Percentiles rank a stretch among this genome's conserved stretches.
Conservation (phyloP, 2,797 vertebrate genomes). For the Scomberomorus guttatus region DNA sequence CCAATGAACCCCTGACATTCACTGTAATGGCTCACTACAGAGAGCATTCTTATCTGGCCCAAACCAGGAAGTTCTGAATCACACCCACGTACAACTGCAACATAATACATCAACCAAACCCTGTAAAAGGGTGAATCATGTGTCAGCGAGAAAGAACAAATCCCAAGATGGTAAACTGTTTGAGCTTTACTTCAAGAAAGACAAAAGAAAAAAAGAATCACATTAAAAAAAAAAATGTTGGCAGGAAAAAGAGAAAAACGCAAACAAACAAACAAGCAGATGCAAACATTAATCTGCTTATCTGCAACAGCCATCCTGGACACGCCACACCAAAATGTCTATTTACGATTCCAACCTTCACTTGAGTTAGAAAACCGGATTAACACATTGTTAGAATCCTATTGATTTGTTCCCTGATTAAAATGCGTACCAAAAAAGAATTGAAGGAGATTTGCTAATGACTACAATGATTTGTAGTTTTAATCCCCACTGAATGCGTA, state of each 20-base stretch:
- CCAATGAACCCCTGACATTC: conserved; percentile 17
- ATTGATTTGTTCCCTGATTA: conserved; percentile 67
- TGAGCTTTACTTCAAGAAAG: conserved; percentile 18
- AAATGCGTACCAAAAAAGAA: conserved; percentile 49
- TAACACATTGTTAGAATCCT: conserved; percentile 50
- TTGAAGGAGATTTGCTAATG: conserved; percentile 58
- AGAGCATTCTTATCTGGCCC: conserved; percentile 24
- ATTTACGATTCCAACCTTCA: conserved; percentile 35
- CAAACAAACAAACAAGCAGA: conserved; percentile 18
- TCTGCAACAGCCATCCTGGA: conserved; percentile 26
- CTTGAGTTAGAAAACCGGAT: conserved; percentile 43
- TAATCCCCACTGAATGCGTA: conserved; percentile 53
- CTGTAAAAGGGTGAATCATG: conserved; percentile 22
- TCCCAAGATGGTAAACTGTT: conserved; percentile 19
- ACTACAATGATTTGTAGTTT: conserved; percentile 60
- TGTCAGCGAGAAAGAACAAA: conserved; percentile 34
- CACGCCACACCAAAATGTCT: conserved; percentile 21
- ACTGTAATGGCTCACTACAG: conserved; percentile 10
- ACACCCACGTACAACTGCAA: conserved; percentile 25
- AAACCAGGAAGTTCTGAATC: conserved; percentile 31
- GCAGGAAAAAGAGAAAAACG: not conserved
- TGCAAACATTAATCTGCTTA: conserved; percentile 43
- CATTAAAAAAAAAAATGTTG: not conserved
- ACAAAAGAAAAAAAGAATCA: not conserved
- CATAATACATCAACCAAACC: conserved; percentile 12